Evolutionary conservation across 2,888 invertebrate genomes (phyloP), one percentile per base, ranked within the genome.

Genomic region (Volucella bombylans): DNA sequence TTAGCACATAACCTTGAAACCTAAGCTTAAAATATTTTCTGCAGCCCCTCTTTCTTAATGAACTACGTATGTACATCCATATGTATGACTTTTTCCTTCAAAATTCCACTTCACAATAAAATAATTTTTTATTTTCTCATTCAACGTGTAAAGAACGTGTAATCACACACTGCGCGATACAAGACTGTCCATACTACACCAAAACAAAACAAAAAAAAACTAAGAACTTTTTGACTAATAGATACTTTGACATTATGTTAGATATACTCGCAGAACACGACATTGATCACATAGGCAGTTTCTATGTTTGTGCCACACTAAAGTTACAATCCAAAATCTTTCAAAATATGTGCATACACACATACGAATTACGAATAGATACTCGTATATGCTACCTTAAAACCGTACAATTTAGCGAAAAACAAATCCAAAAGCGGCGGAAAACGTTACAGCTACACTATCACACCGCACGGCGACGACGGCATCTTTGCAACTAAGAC

Each of bases 391-490:
- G 45, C 38, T 47, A 52, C 31, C 52, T 72, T 8, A 45, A 72
- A 52, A 52, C 62, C 50, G 43, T 45, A 14, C 54, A 62, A 8
- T 64, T 52, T 43, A 45, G 45, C 45, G 41, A 55, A 73, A 76
- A 38, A 31, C 18, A 38, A 55, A 41, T 38, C 31, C 39, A 23
- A 74, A 59, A 47, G 14, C 38, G 41, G 8, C 8, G 14, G 39
- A 11, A 47, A 47, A 12, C 41, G 9, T 52, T 50, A 62, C 45
- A 38, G 52, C 52, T 15, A 45, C 45, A 14, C 67, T 61, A 61
- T 67, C 67, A 54, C 76, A 67, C 67, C 67, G 67, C 59, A 68
- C 67, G 67, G 61, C 41, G 47, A 68, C 67, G 67, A 68, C 41
- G 47, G 50, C 65, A 57, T 57, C 57, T 67, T 41, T 57, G 23